phyloP scores from a whole-genome alignment of 2,797 vertebrate species.

The Malurus leucopterus region DNA sequence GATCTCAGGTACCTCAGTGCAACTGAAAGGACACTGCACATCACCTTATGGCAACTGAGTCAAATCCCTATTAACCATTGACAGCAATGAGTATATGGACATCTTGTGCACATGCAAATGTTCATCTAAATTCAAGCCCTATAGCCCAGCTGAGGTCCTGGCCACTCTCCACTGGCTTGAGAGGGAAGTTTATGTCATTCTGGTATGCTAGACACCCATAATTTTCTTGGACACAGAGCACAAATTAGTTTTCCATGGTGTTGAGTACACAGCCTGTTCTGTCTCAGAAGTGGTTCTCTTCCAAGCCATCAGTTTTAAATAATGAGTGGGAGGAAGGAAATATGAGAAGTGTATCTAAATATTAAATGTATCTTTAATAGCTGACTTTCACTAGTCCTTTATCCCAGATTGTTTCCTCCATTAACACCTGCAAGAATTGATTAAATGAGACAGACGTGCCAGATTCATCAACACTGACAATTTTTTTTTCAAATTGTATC shows the following conservation, averaged over 20 bases:
- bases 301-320: not conserved
- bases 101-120: not conserved
- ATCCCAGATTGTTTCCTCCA: slow-evolving; percentile 45
- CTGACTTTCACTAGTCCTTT: slow-evolving; percentile 74
- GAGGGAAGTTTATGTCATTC: not conserved
- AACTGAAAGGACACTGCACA: not conserved
- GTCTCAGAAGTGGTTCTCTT: not conserved
- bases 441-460: slow-evolving; percentile 54
- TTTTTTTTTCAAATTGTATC: slow-evolving; percentile 48
- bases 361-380: slow-evolving; percentile 39
- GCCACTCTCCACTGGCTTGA: not conserved
- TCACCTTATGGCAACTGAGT: not conserved
- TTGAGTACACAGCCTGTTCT: not conserved
- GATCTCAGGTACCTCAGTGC: not conserved
- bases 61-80: not conserved
- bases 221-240: not conserved
- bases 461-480: slow-evolving; percentile 58
- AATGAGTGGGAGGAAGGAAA: not conserved
- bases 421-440: slow-evolving; percentile 62
- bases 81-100: not conserved
- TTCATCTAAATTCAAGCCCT: not conserved
- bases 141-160: not conserved
- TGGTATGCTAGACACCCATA: not conserved
- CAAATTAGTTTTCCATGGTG: not conserved
- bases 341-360: slow-evolving; percentile 12